phyloP scores from a whole-genome alignment of 2,888 invertebrate species.

The Tipula helvola region DNA sequence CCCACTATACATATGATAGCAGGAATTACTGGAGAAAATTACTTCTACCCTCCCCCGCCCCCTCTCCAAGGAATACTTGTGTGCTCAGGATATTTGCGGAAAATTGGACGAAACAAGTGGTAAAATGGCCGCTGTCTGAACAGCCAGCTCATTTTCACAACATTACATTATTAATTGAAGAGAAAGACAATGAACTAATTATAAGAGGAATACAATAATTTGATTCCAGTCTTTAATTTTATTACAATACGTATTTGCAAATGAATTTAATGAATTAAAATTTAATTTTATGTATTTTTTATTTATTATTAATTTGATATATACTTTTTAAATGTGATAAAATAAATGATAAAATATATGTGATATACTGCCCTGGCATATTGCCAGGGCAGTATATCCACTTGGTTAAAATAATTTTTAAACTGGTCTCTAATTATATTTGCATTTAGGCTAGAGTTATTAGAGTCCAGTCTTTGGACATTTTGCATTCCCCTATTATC shows the following conservation, averaged over 20 bases:
- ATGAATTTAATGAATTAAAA: too few relatives aligned
- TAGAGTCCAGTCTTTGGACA: background rate
- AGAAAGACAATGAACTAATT: background rate
- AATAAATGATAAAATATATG: too few relatives aligned
- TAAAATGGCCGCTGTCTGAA: background rate
- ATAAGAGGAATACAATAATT: background rate
- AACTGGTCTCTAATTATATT: background rate
- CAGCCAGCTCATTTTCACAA: background rate
- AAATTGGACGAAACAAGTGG: background rate
- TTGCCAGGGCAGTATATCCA: background rate
- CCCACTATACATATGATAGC: background rate
- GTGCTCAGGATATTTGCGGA: background rate
- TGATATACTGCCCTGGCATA: too few relatives aligned
- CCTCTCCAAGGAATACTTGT: background rate
- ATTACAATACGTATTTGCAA: background rate
- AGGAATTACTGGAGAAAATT: background rate
- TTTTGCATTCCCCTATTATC: too few relatives aligned
- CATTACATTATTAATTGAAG: background rate
- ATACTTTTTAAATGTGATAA: too few relatives aligned
- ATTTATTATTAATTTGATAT: too few relatives aligned
- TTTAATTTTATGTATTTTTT: too few relatives aligned
- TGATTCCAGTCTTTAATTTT: background rate
- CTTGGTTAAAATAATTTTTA: background rate
- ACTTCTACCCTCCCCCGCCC: background rate
- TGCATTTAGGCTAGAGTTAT: background rate